Conservation (phyloP, 2,888 invertebrate species). For the Leucophora obtusa region DNA sequence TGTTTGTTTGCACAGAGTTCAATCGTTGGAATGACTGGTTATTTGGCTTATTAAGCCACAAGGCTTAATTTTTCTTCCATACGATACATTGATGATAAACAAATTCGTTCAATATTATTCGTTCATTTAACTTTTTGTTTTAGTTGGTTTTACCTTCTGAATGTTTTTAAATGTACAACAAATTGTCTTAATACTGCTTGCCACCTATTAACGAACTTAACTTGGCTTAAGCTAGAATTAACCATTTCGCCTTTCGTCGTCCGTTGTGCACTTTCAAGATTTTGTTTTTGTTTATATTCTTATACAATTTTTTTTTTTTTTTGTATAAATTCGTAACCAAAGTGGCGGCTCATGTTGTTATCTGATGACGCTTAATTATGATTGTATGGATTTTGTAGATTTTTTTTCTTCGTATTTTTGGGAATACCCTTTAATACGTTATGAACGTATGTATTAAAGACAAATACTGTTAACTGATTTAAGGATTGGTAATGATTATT, state of each 20-base stretch:
- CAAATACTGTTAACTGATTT: constrained; percentile 55
- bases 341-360: constrained; percentile 62
- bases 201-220: constrained; percentile 30
- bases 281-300: background rate
- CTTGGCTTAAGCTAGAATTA: constrained; percentile 10
- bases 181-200: constrained; percentile 53
- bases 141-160: constrained; percentile 19
- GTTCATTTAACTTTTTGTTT: constrained; percentile 33
- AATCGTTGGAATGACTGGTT: constrained; percentile 20
- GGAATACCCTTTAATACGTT: constrained; percentile 52
- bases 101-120: constrained; percentile 50
- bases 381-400: constrained; percentile 42
- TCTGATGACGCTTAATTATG: constrained; percentile 62
- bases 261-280: background rate
- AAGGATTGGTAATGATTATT: constrained; percentile 44
- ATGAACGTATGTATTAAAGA: constrained; percentile 6
- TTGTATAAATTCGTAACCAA: constrained; percentile 47
- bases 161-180: constrained; percentile 40
- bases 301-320: constrained; percentile 6
- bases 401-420: constrained; percentile 9
- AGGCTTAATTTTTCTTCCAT: constrained; percentile 32
- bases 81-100: constrained; percentile 42
- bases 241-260: constrained; percentile 22
- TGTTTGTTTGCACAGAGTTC: constrained; percentile 29
- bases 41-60: constrained; percentile 40